These are phyloP conservation scores for Brachyistius frenatus DNA, from an alignment of 2,113 vertebrate genomes.

Conservation along the genomic window DNA sequence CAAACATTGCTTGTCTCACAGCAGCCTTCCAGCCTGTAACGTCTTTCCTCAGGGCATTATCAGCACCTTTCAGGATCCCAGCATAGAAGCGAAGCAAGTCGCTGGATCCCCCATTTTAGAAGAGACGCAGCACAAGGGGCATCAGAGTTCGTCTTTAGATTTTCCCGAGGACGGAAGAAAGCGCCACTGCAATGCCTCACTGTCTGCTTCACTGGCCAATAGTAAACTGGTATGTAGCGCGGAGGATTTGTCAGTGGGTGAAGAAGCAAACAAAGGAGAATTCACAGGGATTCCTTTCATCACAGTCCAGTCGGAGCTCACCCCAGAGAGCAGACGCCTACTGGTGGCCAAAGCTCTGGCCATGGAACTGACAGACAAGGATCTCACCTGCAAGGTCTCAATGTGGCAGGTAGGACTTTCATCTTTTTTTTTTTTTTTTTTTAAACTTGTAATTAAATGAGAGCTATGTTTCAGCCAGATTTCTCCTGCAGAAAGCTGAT, in stretches of 20 bases:
- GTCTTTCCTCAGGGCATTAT: constrained; percentile 49
- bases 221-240: not conserved
- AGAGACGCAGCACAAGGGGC: constrained; percentile 76
- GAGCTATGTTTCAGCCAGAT: too few relatives aligned
- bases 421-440: too few relatives aligned
- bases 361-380: constrained; percentile 83
- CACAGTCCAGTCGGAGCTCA: constrained; percentile 84
- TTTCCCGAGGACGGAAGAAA: constrained; percentile 63
- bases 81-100: constrained; percentile 69
- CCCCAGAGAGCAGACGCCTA: constrained; percentile 85
- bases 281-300: constrained; percentile 72
- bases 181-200: constrained; percentile 3
- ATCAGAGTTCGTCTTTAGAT: constrained; percentile 87
- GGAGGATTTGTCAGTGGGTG: constrained; percentile 23
- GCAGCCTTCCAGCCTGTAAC: constrained; percentile 61
- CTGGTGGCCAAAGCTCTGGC: constrained; percentile 91
- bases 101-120: constrained; percentile 61
- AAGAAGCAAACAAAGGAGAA: constrained; percentile 42
- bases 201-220: constrained; percentile 21
- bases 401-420: constrained; percentile 90
- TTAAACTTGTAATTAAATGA: too few relatives aligned
- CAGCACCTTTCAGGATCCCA: constrained; percentile 68
- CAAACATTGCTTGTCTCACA: constrained; percentile 78
- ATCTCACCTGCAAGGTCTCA: constrained; percentile 86
- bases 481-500: too few relatives aligned